These are phyloP conservation scores for Chinchilla lanigera DNA, from an alignment of 2,113 vertebrate species.

Conservation along the genomic window DNA sequence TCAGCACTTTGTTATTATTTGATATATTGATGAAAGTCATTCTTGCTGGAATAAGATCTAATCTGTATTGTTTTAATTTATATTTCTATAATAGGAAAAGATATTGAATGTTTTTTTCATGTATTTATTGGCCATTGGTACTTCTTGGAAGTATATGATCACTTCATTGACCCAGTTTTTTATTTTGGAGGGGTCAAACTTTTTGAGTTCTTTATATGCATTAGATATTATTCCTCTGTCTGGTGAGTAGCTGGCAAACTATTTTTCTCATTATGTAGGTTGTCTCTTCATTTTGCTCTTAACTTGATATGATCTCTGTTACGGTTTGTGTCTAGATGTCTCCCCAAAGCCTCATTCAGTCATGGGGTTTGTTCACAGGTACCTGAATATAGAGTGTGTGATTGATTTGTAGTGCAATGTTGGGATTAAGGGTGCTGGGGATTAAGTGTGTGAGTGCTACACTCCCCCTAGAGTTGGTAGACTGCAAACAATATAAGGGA, in stretches of 20 bases:
- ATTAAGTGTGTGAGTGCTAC: too few species aligned
- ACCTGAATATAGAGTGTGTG: too few species aligned
- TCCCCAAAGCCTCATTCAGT: too few species aligned
- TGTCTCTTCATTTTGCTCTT: background rate
- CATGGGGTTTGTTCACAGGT: too few species aligned
- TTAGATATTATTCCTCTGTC: background rate
- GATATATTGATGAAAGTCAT: background rate
- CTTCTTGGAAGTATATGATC: background rate
- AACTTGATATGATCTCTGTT: background rate
- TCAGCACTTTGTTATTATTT: background rate
- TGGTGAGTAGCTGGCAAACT: background rate
- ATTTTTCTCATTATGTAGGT: background rate
- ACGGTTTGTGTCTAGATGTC: too few species aligned
- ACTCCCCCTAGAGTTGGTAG: too few species aligned
- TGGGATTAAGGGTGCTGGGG: too few species aligned
- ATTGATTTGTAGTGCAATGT: too few species aligned
- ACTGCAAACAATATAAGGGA: too few species aligned
- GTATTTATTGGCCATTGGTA: background rate
- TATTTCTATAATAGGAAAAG: background rate
- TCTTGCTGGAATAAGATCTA: background rate
- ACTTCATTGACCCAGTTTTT: background rate
- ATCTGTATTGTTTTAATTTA: background rate
- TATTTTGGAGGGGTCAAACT: too few species aligned
- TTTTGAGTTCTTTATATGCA: background rate
- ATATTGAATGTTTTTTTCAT: background rate